phyloP scores from a whole-genome alignment of 1,140 invertebrate species.

The Palaemon carinicauda region DNA sequence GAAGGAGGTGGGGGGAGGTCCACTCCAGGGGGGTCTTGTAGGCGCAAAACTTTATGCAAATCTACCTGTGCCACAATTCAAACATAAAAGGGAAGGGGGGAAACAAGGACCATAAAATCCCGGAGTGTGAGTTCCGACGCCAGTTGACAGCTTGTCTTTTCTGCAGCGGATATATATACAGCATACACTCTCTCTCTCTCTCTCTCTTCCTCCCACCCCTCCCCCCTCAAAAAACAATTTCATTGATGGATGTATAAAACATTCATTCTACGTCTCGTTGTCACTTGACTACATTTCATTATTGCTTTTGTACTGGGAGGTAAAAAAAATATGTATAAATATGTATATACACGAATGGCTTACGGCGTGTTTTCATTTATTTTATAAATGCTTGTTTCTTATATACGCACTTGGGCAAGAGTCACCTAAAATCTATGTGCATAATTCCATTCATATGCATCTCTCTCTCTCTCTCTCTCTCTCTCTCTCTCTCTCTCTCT shows the following conservation, averaged over 20 bases:
- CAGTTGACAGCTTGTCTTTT: background rate
- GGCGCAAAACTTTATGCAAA: background rate
- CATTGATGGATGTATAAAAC: conserved; percentile 25
- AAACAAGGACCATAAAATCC: background rate
- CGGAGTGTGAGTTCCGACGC: too few relatives aligned
- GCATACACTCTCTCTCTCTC: too few relatives aligned
- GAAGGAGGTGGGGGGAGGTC: background rate
- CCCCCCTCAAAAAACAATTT: background rate
- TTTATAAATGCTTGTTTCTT: background rate
- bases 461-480: too few relatives aligned
- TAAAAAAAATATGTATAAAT: too few relatives aligned
- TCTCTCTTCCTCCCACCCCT: too few relatives aligned
- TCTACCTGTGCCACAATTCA: background rate
- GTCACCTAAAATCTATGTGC: too few relatives aligned
- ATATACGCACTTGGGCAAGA: background rate
- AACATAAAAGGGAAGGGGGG: background rate
- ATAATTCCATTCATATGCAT: too few relatives aligned
- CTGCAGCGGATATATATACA: background rate
- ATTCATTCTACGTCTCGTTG: background rate
- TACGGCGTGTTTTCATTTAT: background rate
- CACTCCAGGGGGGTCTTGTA: background rate
- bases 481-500: too few relatives aligned
- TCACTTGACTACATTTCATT: background rate
- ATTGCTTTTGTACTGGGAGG: background rate
- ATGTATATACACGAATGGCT: too few relatives aligned